Evolutionary conservation across 2,113 vertebrate species (phyloP).

Genomic region (Lophius piscatorius): DNA sequence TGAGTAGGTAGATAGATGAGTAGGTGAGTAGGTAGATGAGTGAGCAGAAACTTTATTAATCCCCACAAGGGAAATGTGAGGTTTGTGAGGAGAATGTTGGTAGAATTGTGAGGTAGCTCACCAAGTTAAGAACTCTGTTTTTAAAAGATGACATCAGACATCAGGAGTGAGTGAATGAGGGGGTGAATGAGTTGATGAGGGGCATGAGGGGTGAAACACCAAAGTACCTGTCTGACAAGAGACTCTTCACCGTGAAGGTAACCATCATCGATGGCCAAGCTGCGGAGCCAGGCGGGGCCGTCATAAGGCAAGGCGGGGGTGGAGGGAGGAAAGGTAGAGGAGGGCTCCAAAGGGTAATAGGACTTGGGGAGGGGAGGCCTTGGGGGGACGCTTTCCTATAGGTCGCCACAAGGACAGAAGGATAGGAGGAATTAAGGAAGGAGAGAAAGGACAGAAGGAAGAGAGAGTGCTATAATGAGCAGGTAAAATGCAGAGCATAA

Average conservation of each 20-base stretch:
- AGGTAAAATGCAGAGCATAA: conserved; percentile 63
- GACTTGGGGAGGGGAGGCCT: conserved; percentile 97
- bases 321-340: conserved; percentile 83
- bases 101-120: neutral
- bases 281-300: conserved; percentile 88
- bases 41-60: too few species aligned
- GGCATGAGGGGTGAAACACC: conserved; percentile 17
- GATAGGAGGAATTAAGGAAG: conserved; percentile 12
- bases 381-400: conserved; percentile 93
- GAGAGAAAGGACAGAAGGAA: conserved; percentile 43
- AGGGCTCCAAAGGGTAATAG: conserved; percentile 91
- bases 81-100: too few species aligned
- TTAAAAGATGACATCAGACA: conserved; percentile 4
- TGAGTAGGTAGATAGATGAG: too few species aligned
- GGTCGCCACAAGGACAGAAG: conserved; percentile 35
- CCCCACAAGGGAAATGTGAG: too few species aligned
- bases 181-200: too few species aligned
- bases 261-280: conserved; percentile 84
- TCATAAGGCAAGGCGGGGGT: conserved; percentile 82
- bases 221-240: conserved; percentile 78
- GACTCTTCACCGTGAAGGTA: conserved; percentile 79
- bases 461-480: conserved; percentile 62
- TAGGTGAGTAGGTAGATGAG: too few species aligned
- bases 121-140: neutral
- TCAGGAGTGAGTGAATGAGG: neutral